Evolutionary conservation across 2,113 vertebrate species (phyloP), one percentile per base, ranked within the genome.

Genomic region (Oophaga pumilio): DNA sequence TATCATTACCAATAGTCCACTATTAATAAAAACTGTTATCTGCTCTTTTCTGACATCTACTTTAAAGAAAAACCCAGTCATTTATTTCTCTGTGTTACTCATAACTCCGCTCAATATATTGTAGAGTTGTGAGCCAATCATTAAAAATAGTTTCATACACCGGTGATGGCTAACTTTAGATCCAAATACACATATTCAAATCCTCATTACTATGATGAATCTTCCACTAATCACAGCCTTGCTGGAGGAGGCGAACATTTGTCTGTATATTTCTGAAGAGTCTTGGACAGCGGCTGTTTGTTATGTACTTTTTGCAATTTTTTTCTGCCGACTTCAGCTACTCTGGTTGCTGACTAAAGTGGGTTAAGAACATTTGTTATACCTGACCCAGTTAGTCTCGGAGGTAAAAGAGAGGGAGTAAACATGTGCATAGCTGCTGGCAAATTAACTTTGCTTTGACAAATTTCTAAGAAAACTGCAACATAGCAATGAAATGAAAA

Each of bases 351-450:
- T 88, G 87, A 88, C 80, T 83, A 76, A 88, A 88, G 71, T 88
- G 73, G 87, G 87, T 84, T 88, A 84, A 82, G 86, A 87, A 84
- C 87, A 88, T 88, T 88, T 88, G 87, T 88, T 88, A 88, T 88
- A 88, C 80, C 87, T 88, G 87, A 88, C 87, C 80, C 80, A 83
- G 87, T 88, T 88, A 83, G 76, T 88, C 87, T 88, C 87, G 77
- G 68, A 76, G 87, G 87, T 88, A 88, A 88, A 88, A 76, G 79
- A 87, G 84, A 74, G 81, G 69, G 68, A 88, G 64, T 88, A 88
- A 88, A 76, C 73, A 84, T 84, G 79, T 83, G 87, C 49, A 17
- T 71, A 84, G 71, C 87, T 83, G 56, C 69, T 84, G 87, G 81
- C 87, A 83, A 88, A 88, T 88, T 88, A 84, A 50, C 79, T 83